phyloP scores from a whole-genome alignment of 2,888 invertebrate species.

The Tanaodytes sp. region DNA sequence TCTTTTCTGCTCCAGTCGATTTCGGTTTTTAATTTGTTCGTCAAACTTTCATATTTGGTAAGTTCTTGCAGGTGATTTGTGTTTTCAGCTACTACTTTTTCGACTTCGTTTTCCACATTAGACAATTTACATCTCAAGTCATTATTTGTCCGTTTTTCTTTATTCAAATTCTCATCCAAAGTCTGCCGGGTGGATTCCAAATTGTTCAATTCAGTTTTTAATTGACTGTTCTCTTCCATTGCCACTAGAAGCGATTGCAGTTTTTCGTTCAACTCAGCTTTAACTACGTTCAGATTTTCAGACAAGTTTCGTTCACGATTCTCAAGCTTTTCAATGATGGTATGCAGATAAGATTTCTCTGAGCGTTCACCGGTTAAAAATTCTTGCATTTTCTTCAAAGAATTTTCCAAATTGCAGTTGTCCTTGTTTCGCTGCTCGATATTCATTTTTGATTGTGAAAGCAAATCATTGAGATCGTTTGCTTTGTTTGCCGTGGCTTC shows the following conservation, averaged over 20 bases:
- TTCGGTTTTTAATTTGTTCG: slow-evolving; percentile 11
- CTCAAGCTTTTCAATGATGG: slow-evolving; percentile 34
- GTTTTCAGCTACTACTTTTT: slow-evolving; percentile 22
- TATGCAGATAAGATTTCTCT: slow-evolving; percentile 37
- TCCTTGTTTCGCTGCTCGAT: slow-evolving; percentile 42
- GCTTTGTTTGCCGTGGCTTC: slow-evolving; percentile 22
- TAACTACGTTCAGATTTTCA: slow-evolving; percentile 37
- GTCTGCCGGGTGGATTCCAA: slow-evolving; percentile 13
- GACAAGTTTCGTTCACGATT: slow-evolving; percentile 32
- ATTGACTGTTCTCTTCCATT: slow-evolving; percentile 32
- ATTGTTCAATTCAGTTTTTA: slow-evolving; percentile 24
- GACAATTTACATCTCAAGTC: slow-evolving; percentile 20
- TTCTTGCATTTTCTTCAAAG: slow-evolving; percentile 38
- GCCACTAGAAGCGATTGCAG: slow-evolving; percentile 27
- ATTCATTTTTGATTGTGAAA: slow-evolving; percentile 37
- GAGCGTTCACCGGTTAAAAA: slow-evolving; percentile 37
- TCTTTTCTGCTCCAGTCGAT: slow-evolving; percentile 15
- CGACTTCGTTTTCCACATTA: slow-evolving; percentile 23
- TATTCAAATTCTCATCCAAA: slow-evolving; percentile 42
- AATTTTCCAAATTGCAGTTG: slow-evolving; percentile 39
- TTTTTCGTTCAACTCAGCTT: slow-evolving; percentile 40
- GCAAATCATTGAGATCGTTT: slow-evolving; percentile 28
- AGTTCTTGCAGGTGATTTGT: slow-evolving; percentile 14
- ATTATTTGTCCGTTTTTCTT: slow-evolving; percentile 38
- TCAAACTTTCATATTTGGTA: slow-evolving; percentile 17